Percentiles rank a stretch among this genome's conserved stretches.
These are phyloP conservation scores for Laupala kohalensis DNA, from an alignment of 1,140 invertebrate species.

Conservation along the genomic window DNA sequence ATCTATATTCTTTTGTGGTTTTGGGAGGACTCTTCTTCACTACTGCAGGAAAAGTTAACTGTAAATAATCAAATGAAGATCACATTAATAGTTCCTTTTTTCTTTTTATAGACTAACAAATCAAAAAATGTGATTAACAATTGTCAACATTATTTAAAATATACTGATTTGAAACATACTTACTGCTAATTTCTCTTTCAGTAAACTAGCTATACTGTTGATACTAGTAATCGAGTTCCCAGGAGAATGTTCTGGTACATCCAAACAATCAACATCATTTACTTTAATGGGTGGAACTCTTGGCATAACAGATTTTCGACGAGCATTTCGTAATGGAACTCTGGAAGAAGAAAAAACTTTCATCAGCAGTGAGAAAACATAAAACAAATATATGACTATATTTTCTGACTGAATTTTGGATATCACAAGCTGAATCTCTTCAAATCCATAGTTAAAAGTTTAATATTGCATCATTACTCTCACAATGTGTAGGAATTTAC, in stretches of 20 bases:
- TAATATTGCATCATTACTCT: no score
- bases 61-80: no score
- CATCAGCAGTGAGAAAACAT: not conserved
- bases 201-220: slow-evolving; percentile 65
- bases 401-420: no score
- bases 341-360: slow-evolving; percentile 3
- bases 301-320: slow-evolving; percentile 12
- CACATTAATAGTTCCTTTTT: not conserved
- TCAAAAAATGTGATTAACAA: not conserved
- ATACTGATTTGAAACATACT: slow-evolving; percentile 8
- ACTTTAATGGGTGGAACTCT: not conserved
- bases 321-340: slow-evolving; percentile 7
- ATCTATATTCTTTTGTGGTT: slow-evolving; percentile 45
- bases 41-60: slow-evolving; percentile 36
- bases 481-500: no score
- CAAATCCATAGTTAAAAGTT: no score
- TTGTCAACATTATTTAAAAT: not conserved
- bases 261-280: slow-evolving; percentile 2
- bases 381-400: no score
- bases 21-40: slow-evolving; percentile 33
- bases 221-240: slow-evolving; percentile 62
- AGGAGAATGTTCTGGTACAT: slow-evolving; percentile 8
- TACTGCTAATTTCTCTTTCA: slow-evolving; percentile 69
- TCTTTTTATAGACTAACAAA: not conserved
- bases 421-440: no score